Evolutionary conservation across 2,113 vertebrate species (phyloP), one percentile per base, ranked within the genome.

Genomic region (Erpornis zantholeuca): DNA sequence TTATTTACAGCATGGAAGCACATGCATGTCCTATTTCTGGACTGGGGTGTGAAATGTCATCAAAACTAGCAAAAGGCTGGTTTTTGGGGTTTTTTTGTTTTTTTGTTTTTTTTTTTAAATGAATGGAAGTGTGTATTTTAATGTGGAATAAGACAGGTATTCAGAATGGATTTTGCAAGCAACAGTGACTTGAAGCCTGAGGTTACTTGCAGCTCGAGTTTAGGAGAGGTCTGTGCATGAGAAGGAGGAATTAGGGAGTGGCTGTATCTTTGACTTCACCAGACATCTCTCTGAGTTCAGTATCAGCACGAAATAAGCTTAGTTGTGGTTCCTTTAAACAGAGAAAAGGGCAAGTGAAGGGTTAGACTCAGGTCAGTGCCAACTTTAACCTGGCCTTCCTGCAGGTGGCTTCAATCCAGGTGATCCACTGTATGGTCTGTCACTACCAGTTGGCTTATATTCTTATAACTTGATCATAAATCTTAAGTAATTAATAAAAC

Each of bases 261-360:
- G 40, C 36, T 0, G 1, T 69, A 42, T 31, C 40, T 64, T 71
- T 0, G 2, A 2, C 33, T 73, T 31, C 10, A 15, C 11, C 20
- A 22, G 47, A n/a, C 40, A 12, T 14, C 11, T 68, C 12, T 82
- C 31, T 0, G 0, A 45, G 40, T 38, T 79, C 10, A 23, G 12
- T 28, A 17, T 40, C 7, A 1, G 47, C 35, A 52, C 27, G 31
- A 92, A 77, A 38, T 33, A 22, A 22, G 11, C 38, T 54, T 52
- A 28, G 4, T 18, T 1, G 0, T 38, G 9, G 10, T 42, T 88
- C 31, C 49, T 83, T 84, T 79, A 25, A 76, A 61, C 8, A 52
- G 40, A 19, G 25, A 40, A 52, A 78, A 75, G 0, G 3, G 36
- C 24, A 86, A 81, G 12, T 5, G 24, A 76, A 82, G 31, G 25